Percentiles rank a stretch among this genome's conserved stretches.
Conservation (phyloP, 2,888 invertebrate genomes). For the Coenonympha glycerion region DNA sequence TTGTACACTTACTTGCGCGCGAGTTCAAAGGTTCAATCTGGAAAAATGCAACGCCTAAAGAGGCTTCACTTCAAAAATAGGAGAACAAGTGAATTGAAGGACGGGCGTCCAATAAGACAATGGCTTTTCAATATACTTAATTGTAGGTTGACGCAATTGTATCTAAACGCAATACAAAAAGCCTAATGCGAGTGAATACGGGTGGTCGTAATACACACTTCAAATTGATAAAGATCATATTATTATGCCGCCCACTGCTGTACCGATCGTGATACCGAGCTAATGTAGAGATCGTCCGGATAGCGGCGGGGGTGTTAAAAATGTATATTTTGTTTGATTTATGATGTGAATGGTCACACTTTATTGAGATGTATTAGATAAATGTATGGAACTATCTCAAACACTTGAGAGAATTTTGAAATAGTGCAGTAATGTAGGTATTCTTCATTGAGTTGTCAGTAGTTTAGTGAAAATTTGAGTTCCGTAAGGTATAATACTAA, state of each 20-base stretch:
- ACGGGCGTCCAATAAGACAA: no score
- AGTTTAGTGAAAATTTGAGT: no score
- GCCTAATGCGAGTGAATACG: constrained; percentile 22
- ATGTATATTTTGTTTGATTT: constrained; percentile 10
- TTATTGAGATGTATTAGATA: neutral
- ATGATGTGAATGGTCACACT: neutral
- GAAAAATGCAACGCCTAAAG: no score
- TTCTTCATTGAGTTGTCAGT: no score
- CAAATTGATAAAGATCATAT: constrained; percentile 22
- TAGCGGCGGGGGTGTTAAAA: constrained; percentile 17
- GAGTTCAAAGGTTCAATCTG: no score
- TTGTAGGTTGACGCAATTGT: constrained; percentile 4
- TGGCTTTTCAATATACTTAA: neutral
- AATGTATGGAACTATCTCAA: neutral
- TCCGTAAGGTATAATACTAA: no score
- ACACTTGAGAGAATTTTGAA: no score
- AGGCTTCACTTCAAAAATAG: no score
- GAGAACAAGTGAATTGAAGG: no score
- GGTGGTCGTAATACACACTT: constrained; percentile 21
- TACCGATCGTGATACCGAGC: constrained; percentile 21
- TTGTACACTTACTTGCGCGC: no score
- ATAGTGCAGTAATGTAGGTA: no score
- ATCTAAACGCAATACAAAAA: constrained; percentile 1
- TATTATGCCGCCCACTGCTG: constrained; percentile 17
- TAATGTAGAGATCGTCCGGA: constrained; percentile 14